phyloP scores from a whole-genome alignment of 2,797 vertebrate genomes.

The Lerista edwardsae region DNA sequence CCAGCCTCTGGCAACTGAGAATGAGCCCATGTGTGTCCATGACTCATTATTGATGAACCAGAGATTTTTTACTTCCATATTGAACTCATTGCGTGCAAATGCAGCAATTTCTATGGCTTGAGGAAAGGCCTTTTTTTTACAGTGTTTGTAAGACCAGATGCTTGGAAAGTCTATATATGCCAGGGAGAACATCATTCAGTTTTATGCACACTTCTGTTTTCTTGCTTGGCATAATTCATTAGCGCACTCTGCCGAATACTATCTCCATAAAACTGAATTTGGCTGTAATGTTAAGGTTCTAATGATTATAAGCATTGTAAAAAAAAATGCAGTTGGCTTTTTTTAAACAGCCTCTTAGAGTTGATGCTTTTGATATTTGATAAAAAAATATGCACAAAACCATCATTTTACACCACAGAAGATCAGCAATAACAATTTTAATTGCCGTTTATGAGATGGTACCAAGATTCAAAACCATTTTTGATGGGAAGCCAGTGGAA shows the following conservation, averaged over 20 bases:
- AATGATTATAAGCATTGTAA: conserved; percentile 63
- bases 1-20: neutral
- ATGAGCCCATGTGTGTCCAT: neutral
- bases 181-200: conserved; percentile 82
- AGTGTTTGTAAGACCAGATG: conserved; percentile 68
- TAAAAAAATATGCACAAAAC: conserved; percentile 21
- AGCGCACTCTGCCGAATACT: conserved; percentile 71
- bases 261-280: conserved; percentile 77
- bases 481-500: conserved; percentile 33
- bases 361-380: conserved; percentile 35
- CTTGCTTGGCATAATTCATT: conserved; percentile 80
- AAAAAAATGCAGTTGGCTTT: conserved; percentile 36
- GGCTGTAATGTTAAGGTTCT: conserved; percentile 72
- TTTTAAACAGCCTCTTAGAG: conserved; percentile 29
- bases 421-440: conserved; percentile 4
- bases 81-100: conserved; percentile 35
- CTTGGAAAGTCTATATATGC: conserved; percentile 76
- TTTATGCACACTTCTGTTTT: conserved; percentile 81
- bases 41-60: neutral
- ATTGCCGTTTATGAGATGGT: neutral
- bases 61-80: conserved; percentile 29
- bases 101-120: conserved; percentile 46
- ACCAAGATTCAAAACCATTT: conserved; percentile 36
- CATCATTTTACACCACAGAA: conserved; percentile 20
- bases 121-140: conserved; percentile 47